Evolutionary conservation across 2,888 invertebrate species (phyloP).

Genomic region (Leptura quadrifasciata): DNA sequence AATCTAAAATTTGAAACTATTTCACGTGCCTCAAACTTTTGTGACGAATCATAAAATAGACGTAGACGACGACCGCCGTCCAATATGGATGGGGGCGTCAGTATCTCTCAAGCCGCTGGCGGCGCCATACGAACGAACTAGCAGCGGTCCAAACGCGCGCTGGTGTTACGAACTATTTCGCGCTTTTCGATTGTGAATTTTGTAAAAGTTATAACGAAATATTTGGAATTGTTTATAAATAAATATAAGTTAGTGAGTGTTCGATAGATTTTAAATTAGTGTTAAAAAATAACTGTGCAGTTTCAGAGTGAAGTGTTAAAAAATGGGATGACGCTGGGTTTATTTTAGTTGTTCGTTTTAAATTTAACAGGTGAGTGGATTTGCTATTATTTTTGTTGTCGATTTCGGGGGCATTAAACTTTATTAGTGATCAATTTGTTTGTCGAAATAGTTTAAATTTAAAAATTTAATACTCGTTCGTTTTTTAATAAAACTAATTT

Average conservation of each 20-base stretch:
- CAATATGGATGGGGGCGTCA: slow-evolving; percentile 34
- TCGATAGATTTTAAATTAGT: background rate
- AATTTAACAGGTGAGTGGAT: slow-evolving; percentile 32
- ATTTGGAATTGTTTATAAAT: slow-evolving; percentile 14
- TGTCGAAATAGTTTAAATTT: slow-evolving; percentile 7
- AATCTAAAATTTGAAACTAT: background rate
- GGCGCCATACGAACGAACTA: slow-evolving; percentile 19
- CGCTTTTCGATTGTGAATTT: slow-evolving; percentile 17
- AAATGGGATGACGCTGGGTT: slow-evolving; percentile 26
- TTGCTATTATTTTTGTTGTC: slow-evolving; percentile 8
- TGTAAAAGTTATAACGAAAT: background rate
- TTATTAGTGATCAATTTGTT: background rate
- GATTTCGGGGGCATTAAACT: background rate
- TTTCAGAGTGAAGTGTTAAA: slow-evolving; percentile 21
- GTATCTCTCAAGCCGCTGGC: slow-evolving; percentile 36
- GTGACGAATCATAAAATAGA: slow-evolving; percentile 19
- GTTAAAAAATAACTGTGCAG: background rate
- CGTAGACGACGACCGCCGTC: slow-evolving; percentile 33
- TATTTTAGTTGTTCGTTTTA: slow-evolving; percentile 29
- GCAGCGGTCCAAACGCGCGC: slow-evolving; percentile 3
- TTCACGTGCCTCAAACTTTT: slow-evolving; percentile 7
- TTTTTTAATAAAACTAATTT: background rate
- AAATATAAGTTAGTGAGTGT: background rate
- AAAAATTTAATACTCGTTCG: background rate
- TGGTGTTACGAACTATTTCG: slow-evolving; percentile 9